Base-by-base conservation (phyloP, 2,113 vertebrate species). In the Ophiodon elongatus region DNA sequence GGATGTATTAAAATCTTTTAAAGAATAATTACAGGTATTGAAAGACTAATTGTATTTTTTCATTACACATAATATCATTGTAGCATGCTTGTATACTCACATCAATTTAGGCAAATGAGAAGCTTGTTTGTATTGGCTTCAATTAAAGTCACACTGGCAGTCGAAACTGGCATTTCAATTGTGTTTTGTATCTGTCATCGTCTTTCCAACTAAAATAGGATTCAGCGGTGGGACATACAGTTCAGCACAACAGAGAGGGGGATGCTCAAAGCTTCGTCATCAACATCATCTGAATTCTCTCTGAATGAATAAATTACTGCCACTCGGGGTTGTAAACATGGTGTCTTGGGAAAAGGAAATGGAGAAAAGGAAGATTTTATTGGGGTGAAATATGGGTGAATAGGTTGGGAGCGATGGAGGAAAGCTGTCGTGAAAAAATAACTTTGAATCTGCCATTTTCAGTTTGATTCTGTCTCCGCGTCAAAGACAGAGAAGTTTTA, bases 1-100 rank as follows among this genome's bases (percentile, higher is more conserved):
- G 65, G 74, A 79, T 76, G 62, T 35, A 77, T 66, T 79, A 82
- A 65, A 75, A 74, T 69, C 63, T 82, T 88, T 86, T 90, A 54
- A 87, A 83, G 78, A 87, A 89, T 91, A 90, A 89, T 90, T 90
- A 85, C 79, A 89, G 71, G 67, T 88, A 85, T 73, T 87, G 57
- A 83, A 91, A 69, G 54, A 78, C 82, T 84, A 88, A 89, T 90
- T 79, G 79, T 80, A 78, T 91, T 90, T 85, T 86, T 89, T 90
- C 78, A 88, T 82, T 86, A 63, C 33, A 73, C 65, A 67, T 73
- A 29, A 78, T 88, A 87, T 89, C 83, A 70, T 70, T 70, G 75
- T 59, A 37, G 52, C 73, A 67, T 80, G 85, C 56, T 68, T 79
- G 79, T 71, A 41, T 72, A 41, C 69, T 68, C 39, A 8, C 52